Evolutionary conservation across 92 coral and sea anemone genomes (phyloP).

Genomic region (Phymanthus crucifer): DNA sequence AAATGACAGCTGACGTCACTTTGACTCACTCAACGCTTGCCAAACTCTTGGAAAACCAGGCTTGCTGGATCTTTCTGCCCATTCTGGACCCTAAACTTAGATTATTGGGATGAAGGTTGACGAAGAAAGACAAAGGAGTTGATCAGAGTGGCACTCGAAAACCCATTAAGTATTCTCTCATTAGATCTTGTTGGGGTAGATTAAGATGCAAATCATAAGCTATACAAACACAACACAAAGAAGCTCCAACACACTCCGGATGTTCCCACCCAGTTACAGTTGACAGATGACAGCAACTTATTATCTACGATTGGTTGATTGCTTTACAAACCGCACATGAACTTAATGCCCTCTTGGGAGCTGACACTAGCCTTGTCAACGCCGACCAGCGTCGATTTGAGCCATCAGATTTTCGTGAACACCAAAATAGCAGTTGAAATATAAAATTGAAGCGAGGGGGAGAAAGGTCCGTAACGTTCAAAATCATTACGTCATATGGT

Average conservation of each 20-base stretch:
- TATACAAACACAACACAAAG: conserved; percentile 87
- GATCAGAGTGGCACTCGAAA: conserved; percentile 10
- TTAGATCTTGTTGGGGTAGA: conserved; percentile 85
- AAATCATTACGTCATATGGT: not conserved
- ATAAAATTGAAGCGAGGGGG: not conserved
- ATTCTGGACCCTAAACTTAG: not conserved
- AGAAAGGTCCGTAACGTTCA: not conserved
- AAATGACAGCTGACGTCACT: conserved; percentile 56
- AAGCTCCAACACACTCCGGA: conserved; percentile 81
- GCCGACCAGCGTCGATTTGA: conserved; percentile 28
- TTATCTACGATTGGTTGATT: conserved; percentile 76
- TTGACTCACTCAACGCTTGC: conserved; percentile 42
- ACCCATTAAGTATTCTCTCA: conserved; percentile 33
- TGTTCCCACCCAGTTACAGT: conserved; percentile 90
- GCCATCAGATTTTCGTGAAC: conserved; percentile 18
- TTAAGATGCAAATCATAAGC: conserved; percentile 84
- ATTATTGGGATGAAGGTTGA: not conserved
- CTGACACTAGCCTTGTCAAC: conserved; percentile 50
- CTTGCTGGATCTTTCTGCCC: not conserved
- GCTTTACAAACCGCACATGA: conserved; percentile 67
- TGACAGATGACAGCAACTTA: conserved; percentile 82
- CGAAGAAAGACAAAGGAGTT: conserved; percentile 21
- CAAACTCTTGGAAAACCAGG: conserved; percentile 24
- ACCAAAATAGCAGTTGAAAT: conserved; percentile 1
- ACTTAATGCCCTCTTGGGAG: conserved; percentile 79